Evolutionary conservation across 2,113 vertebrate species (phyloP).

Genomic region (Chinchilla lanigera): DNA sequence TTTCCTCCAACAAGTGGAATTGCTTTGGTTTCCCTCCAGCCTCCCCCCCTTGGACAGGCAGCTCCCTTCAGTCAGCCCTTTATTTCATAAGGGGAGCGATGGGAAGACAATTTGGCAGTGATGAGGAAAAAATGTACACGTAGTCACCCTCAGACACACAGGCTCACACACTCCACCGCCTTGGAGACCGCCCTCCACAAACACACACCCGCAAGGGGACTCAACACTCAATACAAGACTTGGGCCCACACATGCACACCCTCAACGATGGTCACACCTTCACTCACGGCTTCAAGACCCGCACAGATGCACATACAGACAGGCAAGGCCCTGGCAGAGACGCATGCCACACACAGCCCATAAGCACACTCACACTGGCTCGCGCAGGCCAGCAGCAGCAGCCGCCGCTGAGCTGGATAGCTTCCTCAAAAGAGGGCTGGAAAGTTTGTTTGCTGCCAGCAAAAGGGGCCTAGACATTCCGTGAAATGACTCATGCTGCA

Average conservation of each 20-base stretch:
- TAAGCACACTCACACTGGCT: neutral
- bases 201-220: neutral
- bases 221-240: neutral
- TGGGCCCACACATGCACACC: neutral
- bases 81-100: slow-evolving; percentile 64
- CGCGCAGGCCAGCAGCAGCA: slow-evolving; percentile 45
- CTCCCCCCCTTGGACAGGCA: slow-evolving; percentile 44
- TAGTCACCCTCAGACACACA: slow-evolving; percentile 72
- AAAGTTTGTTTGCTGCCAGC: slow-evolving; percentile 80
- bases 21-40: slow-evolving; percentile 77
- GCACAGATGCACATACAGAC: slow-evolving; percentile 26
- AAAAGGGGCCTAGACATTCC: slow-evolving; percentile 80
- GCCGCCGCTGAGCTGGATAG: slow-evolving; percentile 71
- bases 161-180: slow-evolving; percentile 69
- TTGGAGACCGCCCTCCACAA: slow-evolving; percentile 4
- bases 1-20: slow-evolving; percentile 68
- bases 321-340: slow-evolving; percentile 45
- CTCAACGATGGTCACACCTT: neutral
- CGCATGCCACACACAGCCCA: slow-evolving; percentile 43
- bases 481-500: slow-evolving; percentile 79
- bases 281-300: slow-evolving; percentile 32
- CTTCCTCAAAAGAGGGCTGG: slow-evolving; percentile 81
- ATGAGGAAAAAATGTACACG: slow-evolving; percentile 75
- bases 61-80: slow-evolving; percentile 66
- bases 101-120: slow-evolving; percentile 79